Conservation (phyloP, 2,113 vertebrate genomes). For the Ibidorhyncha struthersii region DNA sequence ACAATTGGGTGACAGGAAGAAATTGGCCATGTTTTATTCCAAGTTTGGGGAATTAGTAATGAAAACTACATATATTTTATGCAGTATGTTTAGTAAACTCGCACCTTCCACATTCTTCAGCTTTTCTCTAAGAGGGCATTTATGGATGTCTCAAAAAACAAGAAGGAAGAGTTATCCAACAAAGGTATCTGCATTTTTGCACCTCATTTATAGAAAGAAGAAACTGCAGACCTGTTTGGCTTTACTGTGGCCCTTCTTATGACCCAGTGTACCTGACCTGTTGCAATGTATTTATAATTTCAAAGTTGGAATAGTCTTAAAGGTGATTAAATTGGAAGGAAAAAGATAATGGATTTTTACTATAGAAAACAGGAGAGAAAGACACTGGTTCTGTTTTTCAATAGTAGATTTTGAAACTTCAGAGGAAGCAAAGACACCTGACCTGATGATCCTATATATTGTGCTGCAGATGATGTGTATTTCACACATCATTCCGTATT, state of each 20-base stretch:
- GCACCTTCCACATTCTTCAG: background rate
- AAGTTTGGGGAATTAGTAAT: background rate
- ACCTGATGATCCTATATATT: rapidly evolving
- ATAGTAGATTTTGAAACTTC: background rate
- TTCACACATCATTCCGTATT: background rate
- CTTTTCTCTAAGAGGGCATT: background rate
- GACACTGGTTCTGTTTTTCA: background rate
- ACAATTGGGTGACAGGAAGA: background rate
- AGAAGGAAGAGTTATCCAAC: background rate
- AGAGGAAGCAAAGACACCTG: background rate
- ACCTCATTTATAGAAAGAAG: background rate
- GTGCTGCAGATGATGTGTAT: background rate
- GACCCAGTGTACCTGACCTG: background rate
- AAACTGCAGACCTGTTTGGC: background rate
- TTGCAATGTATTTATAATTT: background rate
- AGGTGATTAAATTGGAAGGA: background rate
- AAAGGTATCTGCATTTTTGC: background rate
- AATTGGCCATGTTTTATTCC: background rate
- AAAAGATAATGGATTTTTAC: background rate
- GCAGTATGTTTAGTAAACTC: background rate
- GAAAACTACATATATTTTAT: background rate
- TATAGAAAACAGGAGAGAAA: background rate
- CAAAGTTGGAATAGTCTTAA: background rate
- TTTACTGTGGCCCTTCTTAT: background rate
- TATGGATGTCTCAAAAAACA: background rate